A percentile compares a stretch with the other conserved stretches of the same genome.
phyloP scores from a whole-genome alignment of 2,113 vertebrate genomes.

The Oxyura jamaicensis region DNA sequence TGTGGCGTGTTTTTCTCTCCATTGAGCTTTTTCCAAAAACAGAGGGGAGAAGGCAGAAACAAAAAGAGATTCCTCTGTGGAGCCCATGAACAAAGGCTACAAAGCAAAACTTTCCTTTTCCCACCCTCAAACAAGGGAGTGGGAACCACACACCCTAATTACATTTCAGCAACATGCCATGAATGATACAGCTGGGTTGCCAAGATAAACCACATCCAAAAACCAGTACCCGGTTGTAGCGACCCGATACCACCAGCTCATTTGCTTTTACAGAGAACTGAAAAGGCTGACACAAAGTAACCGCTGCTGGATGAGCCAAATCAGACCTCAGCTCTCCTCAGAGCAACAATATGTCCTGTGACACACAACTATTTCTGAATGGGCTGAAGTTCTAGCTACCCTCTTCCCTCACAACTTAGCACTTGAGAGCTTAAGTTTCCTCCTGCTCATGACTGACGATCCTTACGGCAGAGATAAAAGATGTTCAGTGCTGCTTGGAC shows the following conservation, averaged over 20 bases:
- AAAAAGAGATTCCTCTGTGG: neutral
- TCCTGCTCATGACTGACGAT: rapidly evolving
- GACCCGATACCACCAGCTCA: neutral
- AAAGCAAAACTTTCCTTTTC: neutral
- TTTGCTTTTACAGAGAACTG: neutral
- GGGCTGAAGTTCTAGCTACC: neutral
- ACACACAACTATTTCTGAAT: neutral
- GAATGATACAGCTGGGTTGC: neutral
- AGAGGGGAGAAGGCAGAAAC: neutral
- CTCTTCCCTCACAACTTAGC: rapidly evolving
- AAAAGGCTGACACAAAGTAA: neutral
- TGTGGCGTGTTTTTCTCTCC: neutral
- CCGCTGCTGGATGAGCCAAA: neutral
- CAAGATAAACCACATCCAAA: neutral
- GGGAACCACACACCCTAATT: neutral
- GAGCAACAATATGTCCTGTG: rapidly evolving
- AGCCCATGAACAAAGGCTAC: neutral
- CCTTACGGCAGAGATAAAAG: rapidly evolving
- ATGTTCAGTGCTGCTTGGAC: rapidly evolving
- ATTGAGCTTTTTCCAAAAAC: neutral
- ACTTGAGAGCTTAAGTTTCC: neutral
- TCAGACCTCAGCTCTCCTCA: neutral
- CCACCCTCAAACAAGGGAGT: neutral
- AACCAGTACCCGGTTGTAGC: neutral
- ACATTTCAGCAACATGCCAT: neutral